These are phyloP conservation scores for Heteropelma amictum DNA, from an alignment of 2,888 invertebrate genomes.

Conservation along the genomic window DNA sequence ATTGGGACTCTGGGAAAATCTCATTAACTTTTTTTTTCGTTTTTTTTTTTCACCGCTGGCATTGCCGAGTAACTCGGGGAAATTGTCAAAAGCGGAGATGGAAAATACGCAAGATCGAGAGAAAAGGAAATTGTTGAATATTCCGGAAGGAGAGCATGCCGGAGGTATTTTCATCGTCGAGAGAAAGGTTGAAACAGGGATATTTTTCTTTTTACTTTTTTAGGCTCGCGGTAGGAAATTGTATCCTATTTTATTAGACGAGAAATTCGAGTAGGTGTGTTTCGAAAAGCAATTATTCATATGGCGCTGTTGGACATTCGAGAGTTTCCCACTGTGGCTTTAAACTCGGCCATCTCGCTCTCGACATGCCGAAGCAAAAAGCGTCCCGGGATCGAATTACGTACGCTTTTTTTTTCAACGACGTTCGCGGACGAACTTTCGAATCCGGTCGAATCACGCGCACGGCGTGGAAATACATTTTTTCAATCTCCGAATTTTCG, in stretches of 20 bases:
- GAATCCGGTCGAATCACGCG: neutral
- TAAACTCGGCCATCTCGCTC: neutral
- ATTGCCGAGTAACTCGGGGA: neutral
- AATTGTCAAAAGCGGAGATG: conserved; percentile 3
- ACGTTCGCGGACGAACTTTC: neutral
- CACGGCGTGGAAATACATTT: no score
- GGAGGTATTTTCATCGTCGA: neutral
- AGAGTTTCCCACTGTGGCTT: neutral
- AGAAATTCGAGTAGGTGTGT: neutral
- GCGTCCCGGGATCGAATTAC: neutral
- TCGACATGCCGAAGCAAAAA: neutral
- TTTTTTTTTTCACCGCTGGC: neutral
- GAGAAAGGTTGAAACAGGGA: neutral
- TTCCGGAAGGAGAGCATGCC: neutral
- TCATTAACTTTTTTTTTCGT: neutral
- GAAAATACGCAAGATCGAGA: conserved; percentile 1
- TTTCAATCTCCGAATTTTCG: no score
- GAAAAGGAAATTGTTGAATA: neutral
- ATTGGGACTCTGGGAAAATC: conserved; percentile 12
- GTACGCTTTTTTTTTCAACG: neutral
- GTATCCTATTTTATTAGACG: conserved; percentile 13
- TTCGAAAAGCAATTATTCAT: conserved; percentile 34
- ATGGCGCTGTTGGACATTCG: neutral
- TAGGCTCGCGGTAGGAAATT: neutral
- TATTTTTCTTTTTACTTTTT: neutral